Evolutionary conservation across 1,140 invertebrate species (phyloP).

Genomic region (Pseudobourletiella spinata): DNA sequence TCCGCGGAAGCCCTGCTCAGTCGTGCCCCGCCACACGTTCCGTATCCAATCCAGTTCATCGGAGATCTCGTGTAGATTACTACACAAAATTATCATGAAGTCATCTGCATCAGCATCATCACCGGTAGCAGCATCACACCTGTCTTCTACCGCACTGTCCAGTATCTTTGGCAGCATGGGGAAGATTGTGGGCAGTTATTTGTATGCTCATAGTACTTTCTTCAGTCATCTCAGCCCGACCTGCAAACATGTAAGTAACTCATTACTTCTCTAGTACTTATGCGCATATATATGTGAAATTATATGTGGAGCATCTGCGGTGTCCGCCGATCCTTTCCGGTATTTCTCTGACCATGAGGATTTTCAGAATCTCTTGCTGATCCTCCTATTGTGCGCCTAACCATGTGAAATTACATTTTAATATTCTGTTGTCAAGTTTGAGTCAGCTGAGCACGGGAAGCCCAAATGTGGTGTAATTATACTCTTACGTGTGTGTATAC

Average conservation of each 20-base stretch:
- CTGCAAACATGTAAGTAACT: constrained; percentile 12
- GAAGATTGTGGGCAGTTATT: constrained; percentile 7
- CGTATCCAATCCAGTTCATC: background rate
- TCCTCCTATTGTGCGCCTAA: no score
- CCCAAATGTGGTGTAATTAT: no score
- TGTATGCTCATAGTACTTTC: constrained; percentile 11
- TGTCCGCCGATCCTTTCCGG: background rate
- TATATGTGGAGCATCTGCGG: background rate
- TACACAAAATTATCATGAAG: background rate
- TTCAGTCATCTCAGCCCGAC: constrained; percentile 12
- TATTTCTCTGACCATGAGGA: background rate
- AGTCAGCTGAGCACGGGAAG: background rate
- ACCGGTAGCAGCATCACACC: background rate
- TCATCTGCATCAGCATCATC: background rate
- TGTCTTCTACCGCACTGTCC: background rate
- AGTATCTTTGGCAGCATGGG: constrained; percentile 1
- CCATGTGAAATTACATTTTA: background rate
- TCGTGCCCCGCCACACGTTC: background rate
- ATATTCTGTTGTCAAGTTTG: background rate
- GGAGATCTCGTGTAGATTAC: background rate
- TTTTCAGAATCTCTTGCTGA: background rate
- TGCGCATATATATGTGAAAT: background rate
- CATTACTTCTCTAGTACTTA: background rate
- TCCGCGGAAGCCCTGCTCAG: no score
- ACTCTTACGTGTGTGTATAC: no score